Percentiles rank a stretch among this genome's conserved stretches.
Conservation (phyloP, 2,888 invertebrate genomes). For the Polymixis lichenea region DNA sequence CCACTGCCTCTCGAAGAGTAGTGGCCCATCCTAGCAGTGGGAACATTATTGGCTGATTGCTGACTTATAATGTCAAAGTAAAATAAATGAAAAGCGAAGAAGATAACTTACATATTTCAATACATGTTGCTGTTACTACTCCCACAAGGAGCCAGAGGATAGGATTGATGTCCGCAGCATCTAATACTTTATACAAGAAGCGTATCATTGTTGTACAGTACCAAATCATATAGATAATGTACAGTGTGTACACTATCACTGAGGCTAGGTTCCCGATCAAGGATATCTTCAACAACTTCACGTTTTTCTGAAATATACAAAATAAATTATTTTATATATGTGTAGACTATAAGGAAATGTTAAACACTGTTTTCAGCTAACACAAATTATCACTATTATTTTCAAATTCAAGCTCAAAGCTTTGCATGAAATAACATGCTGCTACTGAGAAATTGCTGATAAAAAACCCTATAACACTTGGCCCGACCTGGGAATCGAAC, state of each 20-base stretch:
- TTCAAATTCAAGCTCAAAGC: no score
- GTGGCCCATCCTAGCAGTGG: no score
- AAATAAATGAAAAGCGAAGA: not conserved
- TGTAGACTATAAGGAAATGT: not conserved
- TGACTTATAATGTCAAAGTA: not conserved
- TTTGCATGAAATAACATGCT: no score
- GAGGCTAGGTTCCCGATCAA: constrained; percentile 1
- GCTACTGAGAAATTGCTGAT: no score
- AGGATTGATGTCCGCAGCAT: not conserved
- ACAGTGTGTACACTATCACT: constrained; percentile 4
- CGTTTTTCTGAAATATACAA: constrained; percentile 21
- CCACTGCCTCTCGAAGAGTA: no score
- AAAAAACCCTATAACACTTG: no score
- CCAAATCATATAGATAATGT: not conserved
- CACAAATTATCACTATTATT: not conserved
- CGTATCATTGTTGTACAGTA: not conserved
- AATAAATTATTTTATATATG: not conserved
- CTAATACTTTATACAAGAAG: not conserved
- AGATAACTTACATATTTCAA: constrained; percentile 12
- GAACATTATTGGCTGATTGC: not conserved
- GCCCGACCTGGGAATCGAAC: no score
- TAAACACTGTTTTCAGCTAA: not conserved
- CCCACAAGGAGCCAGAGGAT: not conserved
- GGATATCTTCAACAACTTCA: constrained; percentile 5
- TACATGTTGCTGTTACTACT: not conserved